phyloP scores from a whole-genome alignment of 2,113 vertebrate genomes.

The Enhydra lutris region DNA sequence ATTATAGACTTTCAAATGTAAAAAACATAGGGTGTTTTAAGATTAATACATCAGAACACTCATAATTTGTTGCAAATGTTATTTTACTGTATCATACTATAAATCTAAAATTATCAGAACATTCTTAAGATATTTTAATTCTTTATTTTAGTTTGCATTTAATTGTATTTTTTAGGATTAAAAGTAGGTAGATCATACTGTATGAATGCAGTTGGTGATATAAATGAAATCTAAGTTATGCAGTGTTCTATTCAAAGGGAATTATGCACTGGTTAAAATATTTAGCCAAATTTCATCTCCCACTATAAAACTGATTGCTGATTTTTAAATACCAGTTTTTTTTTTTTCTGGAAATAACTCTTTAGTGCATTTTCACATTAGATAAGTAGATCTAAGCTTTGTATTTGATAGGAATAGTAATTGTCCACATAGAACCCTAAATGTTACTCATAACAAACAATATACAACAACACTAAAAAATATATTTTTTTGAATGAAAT shows the following conservation, averaged over 20 bases:
- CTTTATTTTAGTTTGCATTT: neutral
- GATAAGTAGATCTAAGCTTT: neutral
- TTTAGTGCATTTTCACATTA: constrained; percentile 31
- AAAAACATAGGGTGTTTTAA: constrained; percentile 36
- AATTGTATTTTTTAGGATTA: constrained; percentile 32
- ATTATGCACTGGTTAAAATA: constrained; percentile 3
- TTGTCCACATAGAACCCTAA: neutral
- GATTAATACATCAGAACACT: constrained; percentile 10
- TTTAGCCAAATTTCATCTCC: constrained; percentile 25
- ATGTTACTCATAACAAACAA: constrained; percentile 18
- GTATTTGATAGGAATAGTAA: neutral
- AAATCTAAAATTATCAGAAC: neutral
- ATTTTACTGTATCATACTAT: neutral
- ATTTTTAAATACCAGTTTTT: neutral
- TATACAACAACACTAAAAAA: constrained; percentile 34
- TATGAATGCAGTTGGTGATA: neutral
- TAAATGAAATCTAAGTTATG: constrained; percentile 24
- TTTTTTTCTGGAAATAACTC: neutral
- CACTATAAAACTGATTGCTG: constrained; percentile 10
- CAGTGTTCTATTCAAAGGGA: constrained; percentile 5
- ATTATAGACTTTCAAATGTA: constrained; percentile 41
- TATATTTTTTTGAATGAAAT: constrained; percentile 44
- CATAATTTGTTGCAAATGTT: constrained; percentile 21
- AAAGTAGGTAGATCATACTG: constrained; percentile 8
- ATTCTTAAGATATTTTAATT: neutral